Evolutionary conservation across 2,888 invertebrate species (phyloP).

Genomic region (Diachrysia chrysitis): DNA sequence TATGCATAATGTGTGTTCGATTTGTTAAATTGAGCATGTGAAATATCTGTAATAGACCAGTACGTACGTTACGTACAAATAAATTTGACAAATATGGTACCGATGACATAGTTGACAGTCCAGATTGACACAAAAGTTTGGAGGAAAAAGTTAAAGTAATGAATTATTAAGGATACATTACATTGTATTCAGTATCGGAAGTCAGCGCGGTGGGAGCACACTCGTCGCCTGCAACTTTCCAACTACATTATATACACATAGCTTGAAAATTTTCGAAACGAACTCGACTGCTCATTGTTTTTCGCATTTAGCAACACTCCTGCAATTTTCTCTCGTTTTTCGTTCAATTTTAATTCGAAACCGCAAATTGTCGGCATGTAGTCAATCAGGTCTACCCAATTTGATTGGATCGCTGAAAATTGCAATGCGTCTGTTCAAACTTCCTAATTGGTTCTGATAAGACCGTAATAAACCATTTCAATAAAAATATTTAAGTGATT

Average conservation of each 20-base stretch:
- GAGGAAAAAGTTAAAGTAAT: conserved; percentile 47
- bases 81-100: conserved; percentile 26
- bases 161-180: conserved; percentile 51
- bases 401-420: neutral
- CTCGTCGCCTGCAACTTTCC: conserved; percentile 52
- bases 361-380: conserved; percentile 10
- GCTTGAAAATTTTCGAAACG: conserved; percentile 61
- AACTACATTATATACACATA: conserved; percentile 62
- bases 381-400: conserved; percentile 11
- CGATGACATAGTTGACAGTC: conserved; percentile 15
- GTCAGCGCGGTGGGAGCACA: conserved; percentile 30
- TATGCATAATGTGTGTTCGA: too few relatives aligned
- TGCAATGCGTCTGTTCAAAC: neutral
- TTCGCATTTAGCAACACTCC: conserved; percentile 32
- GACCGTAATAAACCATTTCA: neutral
- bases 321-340: conserved; percentile 42
- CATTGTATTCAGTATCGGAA: conserved; percentile 43
- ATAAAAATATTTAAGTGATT: too few relatives aligned
- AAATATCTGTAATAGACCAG: too few relatives aligned
- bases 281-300: conserved; percentile 52
- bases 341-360: conserved; percentile 21
- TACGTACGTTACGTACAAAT: too few relatives aligned
- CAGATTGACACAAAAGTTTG: conserved; percentile 53
- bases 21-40: too few relatives aligned
- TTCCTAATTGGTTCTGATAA: neutral